These are phyloP conservation scores for Microtus richardsoni DNA, from an alignment of 2,113 vertebrate species.

Conservation along the genomic window DNA sequence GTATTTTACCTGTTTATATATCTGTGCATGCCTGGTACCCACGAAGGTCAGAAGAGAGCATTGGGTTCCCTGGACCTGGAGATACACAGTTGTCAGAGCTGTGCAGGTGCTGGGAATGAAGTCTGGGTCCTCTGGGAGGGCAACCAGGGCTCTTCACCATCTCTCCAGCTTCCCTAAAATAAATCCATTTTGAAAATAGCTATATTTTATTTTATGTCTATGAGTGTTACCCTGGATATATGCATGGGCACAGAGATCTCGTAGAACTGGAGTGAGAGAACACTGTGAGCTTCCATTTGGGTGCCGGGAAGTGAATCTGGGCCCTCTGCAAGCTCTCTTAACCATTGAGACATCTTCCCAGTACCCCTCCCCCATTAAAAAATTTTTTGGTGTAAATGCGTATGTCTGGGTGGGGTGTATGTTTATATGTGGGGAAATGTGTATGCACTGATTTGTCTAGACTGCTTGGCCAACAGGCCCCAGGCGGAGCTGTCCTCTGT, in stretches of 20 bases:
- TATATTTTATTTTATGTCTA: background rate
- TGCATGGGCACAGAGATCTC: background rate
- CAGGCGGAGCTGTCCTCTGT: background rate
- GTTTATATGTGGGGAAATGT: background rate
- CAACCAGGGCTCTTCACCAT: background rate
- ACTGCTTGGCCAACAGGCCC: background rate
- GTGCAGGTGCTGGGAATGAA: background rate
- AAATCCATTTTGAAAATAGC: background rate
- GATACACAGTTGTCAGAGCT: background rate
- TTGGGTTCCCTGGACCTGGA: background rate
- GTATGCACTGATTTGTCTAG: background rate
- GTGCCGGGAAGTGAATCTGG: background rate
- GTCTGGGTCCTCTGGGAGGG: background rate
- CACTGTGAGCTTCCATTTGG: background rate
- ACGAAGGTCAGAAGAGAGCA: background rate
- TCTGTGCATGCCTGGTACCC: background rate
- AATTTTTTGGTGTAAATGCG: background rate
- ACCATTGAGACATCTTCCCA: background rate
- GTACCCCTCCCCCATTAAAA: background rate
- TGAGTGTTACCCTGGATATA: background rate
- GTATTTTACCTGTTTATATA: background rate
- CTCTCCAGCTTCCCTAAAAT: background rate
- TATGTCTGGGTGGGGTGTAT: background rate
- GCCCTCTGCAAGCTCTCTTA: background rate
- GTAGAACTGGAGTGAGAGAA: background rate